Base-by-base conservation (phyloP, 2,888 invertebrate genomes). In the Agrochola circellaris region DNA sequence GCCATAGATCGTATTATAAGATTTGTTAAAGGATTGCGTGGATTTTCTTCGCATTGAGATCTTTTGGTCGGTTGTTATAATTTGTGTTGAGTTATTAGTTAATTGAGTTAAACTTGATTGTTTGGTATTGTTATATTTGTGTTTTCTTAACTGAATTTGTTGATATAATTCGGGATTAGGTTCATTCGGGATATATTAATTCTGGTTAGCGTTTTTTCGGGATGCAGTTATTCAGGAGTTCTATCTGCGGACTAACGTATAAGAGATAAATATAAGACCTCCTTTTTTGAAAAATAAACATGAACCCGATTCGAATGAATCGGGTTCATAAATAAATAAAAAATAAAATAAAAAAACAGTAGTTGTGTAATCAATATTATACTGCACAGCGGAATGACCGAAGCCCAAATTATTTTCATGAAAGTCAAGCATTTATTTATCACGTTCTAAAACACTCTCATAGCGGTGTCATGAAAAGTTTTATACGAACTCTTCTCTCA, bases 21-120 rank as follows among this genome's bases (percentile, higher is more conserved):
- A 94, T 93, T 93, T 92, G 92, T 91, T 90, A 90, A 91, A 91
- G 91, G 93, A 90, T 92, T 92, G 88, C 78, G 85, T 83, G 84
- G 89, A 89, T 90, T 91, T 90, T 87, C 84, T 88, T 85, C 78
- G 86, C 81, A 81, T 75, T 87, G 78, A 81, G 78, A 75, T 82
- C 65, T 87, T 82, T 80, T 77, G 23, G 83, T 82, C 79, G 73
- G 70, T 42, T 78, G 81, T 84, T 82, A 75, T 85, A 88, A 81
- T 87, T 86, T 81, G 61, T 70, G 69, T 86, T 81, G 60, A 72
- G 68, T 77, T 77, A 65, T 82, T 80, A 66, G 60, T 61, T 56
- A 70, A 81, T 71, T 81, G 48, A 75, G 62, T 75, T 75, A 65
- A 42, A 38, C 45, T 71, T 81, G 17, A 54, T 72, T 72, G 38